These are phyloP conservation scores for Epirrita christyi DNA, from an alignment of 2,888 invertebrate genomes.

Conservation along the genomic window DNA sequence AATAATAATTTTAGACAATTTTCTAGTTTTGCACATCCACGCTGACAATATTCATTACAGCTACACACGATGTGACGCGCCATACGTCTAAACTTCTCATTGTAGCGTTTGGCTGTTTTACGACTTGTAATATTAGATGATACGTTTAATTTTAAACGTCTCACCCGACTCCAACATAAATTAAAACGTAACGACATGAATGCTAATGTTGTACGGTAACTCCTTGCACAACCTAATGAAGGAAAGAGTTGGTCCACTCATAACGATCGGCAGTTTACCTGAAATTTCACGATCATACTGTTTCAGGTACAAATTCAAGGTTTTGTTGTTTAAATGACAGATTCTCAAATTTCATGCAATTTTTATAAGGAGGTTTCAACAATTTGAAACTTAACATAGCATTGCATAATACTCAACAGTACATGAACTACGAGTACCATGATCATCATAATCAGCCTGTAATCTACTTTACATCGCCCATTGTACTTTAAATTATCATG, in stretches of 20 bases:
- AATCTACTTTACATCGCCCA: no score
- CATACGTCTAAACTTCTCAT: constrained; percentile 37
- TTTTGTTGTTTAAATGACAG: no score
- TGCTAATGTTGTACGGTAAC: constrained; percentile 45
- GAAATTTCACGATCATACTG: no score
- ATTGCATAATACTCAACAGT: no score
- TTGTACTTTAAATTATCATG: no score
- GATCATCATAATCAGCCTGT: no score
- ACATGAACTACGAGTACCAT: no score
- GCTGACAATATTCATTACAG: constrained; percentile 8
- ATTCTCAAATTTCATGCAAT: no score
- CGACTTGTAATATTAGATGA: constrained; percentile 57
- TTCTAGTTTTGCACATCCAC: constrained; percentile 1
- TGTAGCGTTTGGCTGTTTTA: constrained; percentile 49
- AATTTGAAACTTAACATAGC: no score
- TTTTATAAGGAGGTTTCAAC: no score
- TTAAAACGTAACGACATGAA: constrained; percentile 59
- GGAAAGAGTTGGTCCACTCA: constrained; percentile 6
- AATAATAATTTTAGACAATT: neutral
- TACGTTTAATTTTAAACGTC: constrained; percentile 42
- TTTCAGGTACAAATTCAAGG: no score
- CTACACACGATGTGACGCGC: constrained; percentile 1
- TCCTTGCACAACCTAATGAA: neutral
- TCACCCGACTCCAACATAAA: constrained; percentile 44
- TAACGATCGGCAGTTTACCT: no score